Evolutionary conservation across 2,797 vertebrate genomes (phyloP).

Genomic region (Rhinella marina): DNA sequence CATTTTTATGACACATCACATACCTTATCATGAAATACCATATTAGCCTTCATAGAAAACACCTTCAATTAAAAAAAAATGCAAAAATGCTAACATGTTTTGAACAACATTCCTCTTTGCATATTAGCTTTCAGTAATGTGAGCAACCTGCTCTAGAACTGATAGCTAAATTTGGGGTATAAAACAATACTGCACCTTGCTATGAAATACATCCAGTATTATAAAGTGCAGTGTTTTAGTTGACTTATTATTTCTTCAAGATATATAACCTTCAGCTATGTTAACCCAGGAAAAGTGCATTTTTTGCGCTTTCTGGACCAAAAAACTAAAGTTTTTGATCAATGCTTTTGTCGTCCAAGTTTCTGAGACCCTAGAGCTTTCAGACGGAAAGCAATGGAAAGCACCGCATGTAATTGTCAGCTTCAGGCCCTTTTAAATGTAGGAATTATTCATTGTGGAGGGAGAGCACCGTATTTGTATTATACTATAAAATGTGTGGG

Average conservation of each 20-base stretch:
- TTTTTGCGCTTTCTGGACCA: slow-evolving; percentile 15
- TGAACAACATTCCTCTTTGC: too few relatives aligned
- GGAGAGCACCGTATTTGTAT: slow-evolving; percentile 33
- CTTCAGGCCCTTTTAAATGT: slow-evolving; percentile 31
- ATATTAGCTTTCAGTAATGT: background rate
- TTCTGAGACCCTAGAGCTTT: slow-evolving; percentile 39
- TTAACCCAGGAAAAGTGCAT: background rate
- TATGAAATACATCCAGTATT: background rate
- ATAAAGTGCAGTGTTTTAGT: background rate
- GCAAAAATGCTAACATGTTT: too few relatives aligned
- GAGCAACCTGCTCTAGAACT: background rate
- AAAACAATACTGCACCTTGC: background rate
- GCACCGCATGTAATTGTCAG: slow-evolving; percentile 45
- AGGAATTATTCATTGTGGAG: slow-evolving; percentile 48
- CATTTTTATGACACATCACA: background rate
- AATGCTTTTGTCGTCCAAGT: slow-evolving; percentile 43
- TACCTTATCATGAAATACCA: background rate
- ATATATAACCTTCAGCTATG: background rate
- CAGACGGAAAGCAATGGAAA: slow-evolving; percentile 27
- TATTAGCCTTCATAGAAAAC: too few relatives aligned
- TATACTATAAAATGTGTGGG: slow-evolving; percentile 44
- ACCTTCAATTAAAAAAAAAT: too few relatives aligned
- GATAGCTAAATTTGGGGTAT: background rate
- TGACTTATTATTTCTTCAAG: background rate
- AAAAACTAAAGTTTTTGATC: slow-evolving; percentile 45